Evolutionary conservation across 2,888 invertebrate species (phyloP).

Genomic region (Acanthosoma haemorrhoidale): DNA sequence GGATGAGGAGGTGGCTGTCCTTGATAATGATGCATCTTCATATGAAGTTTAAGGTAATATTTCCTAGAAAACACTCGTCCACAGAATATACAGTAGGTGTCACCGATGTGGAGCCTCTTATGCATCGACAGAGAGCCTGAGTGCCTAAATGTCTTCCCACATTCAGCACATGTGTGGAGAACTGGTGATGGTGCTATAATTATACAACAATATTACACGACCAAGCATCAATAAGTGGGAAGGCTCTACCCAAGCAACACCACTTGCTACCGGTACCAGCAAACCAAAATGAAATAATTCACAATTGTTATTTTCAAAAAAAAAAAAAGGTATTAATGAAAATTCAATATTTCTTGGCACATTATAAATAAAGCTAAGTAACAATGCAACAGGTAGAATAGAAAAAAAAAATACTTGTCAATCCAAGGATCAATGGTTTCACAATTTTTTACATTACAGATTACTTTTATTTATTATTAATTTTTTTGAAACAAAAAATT

Average conservation of each 20-base stretch:
- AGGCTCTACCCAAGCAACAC: constrained; percentile 17
- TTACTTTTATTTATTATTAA: too few species aligned
- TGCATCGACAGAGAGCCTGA: constrained; percentile 31
- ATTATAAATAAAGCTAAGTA: too few species aligned
- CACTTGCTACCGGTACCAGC: constrained; percentile 9
- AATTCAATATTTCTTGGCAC: too few species aligned
- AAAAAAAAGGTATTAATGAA: background rate
- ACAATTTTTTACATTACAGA: too few species aligned
- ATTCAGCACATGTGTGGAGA: constrained; percentile 18
- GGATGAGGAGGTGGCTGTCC: background rate
- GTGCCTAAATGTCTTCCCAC: constrained; percentile 28
- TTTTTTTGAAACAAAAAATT: too few species aligned
- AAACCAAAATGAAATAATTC: background rate
- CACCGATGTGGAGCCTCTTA: constrained; percentile 28
- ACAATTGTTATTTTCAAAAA: background rate
- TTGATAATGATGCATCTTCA: constrained; percentile 30
- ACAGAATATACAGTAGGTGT: constrained; percentile 26
- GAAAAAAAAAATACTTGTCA: too few species aligned
- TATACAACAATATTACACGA: constrained; percentile 15
- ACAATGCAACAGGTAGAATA: too few species aligned
- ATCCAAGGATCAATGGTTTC: too few species aligned
- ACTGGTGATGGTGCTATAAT: constrained; percentile 15
- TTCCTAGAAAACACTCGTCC: constrained; percentile 23
- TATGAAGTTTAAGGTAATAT: constrained; percentile 29
- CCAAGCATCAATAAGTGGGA: background rate